Percentiles rank a stretch among this genome's conserved stretches.
phyloP scores from a whole-genome alignment of 2,797 vertebrate species.

The Chaetodon trifasciatus region DNA sequence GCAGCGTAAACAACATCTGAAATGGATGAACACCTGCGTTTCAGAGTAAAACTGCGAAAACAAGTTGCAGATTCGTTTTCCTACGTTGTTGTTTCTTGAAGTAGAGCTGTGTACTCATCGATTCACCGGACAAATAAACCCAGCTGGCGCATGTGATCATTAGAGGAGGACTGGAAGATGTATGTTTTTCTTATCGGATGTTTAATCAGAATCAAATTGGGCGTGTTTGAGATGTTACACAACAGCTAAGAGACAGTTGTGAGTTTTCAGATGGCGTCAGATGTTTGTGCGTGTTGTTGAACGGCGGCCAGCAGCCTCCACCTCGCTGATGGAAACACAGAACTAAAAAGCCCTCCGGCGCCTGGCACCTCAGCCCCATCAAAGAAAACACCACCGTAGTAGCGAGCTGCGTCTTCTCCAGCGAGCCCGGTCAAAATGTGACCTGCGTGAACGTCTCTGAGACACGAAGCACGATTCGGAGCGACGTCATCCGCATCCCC shows the following conservation, averaged over 20 bases:
- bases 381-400: background rate
- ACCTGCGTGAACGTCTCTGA: conserved; percentile 1
- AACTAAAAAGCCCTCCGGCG: background rate
- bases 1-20: background rate
- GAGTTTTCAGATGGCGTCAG: background rate
- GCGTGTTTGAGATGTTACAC: background rate
- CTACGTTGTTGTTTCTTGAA: background rate
- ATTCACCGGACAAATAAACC: background rate
- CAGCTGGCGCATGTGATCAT: background rate
- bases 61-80: background rate
- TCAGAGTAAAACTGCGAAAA: background rate
- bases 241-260: too few species aligned
- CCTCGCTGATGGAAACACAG: background rate
- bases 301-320: background rate
- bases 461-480: conserved; percentile 1
- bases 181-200: background rate
- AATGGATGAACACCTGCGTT: background rate
- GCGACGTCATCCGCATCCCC: background rate
- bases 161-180: too few species aligned
- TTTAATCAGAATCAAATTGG: background rate
- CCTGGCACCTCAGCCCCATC: too few species aligned
- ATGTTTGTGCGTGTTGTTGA: background rate
- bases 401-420: background rate
- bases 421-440: background rate
- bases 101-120: background rate